Conservation (phyloP, 2,888 invertebrate species). For the Gortyna flavago region DNA sequence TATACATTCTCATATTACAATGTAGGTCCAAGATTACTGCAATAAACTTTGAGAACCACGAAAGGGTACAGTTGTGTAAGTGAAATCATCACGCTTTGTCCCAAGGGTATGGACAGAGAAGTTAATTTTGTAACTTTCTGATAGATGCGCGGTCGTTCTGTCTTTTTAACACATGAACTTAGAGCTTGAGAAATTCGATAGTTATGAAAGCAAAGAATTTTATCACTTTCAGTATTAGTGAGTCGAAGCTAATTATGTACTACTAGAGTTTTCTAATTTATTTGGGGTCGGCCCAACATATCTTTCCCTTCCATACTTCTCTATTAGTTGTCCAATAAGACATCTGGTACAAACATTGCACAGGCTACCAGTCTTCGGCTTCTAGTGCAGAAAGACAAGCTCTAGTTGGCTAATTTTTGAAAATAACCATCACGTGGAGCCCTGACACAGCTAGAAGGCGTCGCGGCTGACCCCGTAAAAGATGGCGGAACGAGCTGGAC, state of each 20-base stretch:
- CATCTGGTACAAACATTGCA: not conserved
- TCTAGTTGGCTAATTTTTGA: too few species aligned
- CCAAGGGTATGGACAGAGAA: conserved; percentile 40
- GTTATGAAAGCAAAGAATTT: not conserved
- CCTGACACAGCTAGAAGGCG: too few species aligned
- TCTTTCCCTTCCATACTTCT: too few species aligned
- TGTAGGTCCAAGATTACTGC: conserved; percentile 60
- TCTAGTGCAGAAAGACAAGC: not conserved
- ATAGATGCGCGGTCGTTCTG: conserved; percentile 36
- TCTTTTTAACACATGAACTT: conserved; percentile 5
- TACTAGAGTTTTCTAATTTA: not conserved
- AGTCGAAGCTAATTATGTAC: not conserved
- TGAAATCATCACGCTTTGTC: conserved; percentile 60
- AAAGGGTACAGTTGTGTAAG: conserved; percentile 58
- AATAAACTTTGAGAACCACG: conserved; percentile 62
- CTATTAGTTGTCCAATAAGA: too few species aligned
- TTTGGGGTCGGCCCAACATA: too few species aligned
- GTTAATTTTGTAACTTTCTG: conserved; percentile 48
- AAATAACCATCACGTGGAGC: too few species aligned
- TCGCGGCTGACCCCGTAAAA: too few species aligned
- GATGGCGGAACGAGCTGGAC: too few species aligned
- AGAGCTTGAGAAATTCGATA: not conserved
- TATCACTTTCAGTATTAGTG: not conserved
- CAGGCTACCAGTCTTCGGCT: not conserved
- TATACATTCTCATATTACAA: conserved; percentile 60